Percentiles rank a stretch among this genome's conserved stretches.
Evolutionary conservation across 2,797 vertebrate genomes (phyloP).

Genomic region (Loriculus beryllinus): DNA sequence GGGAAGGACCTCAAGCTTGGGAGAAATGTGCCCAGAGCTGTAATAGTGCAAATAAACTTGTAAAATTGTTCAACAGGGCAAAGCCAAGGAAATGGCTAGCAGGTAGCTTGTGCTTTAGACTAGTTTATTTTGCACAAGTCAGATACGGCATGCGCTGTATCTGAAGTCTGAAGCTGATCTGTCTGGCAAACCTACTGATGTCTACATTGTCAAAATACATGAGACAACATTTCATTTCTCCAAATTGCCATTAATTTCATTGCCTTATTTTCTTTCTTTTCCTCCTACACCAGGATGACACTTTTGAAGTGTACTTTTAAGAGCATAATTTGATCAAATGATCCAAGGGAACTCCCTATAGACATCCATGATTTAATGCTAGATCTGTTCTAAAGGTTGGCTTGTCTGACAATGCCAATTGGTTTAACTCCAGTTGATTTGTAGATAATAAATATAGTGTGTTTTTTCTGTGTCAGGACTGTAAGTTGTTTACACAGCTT

Average conservation of each 20-base stretch:
- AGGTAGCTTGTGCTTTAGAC: not conserved
- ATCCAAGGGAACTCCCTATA: conserved; percentile 56
- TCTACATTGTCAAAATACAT: conserved; percentile 67
- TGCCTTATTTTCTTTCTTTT: conserved; percentile 66
- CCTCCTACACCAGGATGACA: conserved; percentile 64
- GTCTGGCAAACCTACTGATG: conserved; percentile 70
- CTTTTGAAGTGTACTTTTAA: conserved; percentile 68
- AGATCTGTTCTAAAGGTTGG: conserved; percentile 25
- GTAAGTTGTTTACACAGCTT: not conserved
- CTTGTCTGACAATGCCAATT: not conserved
- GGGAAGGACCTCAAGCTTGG: not conserved
- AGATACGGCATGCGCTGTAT: not conserved
- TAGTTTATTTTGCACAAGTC: not conserved
- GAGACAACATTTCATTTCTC: conserved; percentile 69
- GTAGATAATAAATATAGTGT: not conserved
- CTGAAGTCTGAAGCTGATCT: conserved; percentile 36
- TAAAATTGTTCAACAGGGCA: not conserved
- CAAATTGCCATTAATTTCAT: conserved; percentile 69
- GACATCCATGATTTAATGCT: conserved; percentile 42
- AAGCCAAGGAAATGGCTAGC: not conserved
- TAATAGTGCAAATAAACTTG: not conserved
- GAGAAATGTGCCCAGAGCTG: not conserved
- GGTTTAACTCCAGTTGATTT: conserved; percentile 35
- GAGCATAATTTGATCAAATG: conserved; percentile 66
- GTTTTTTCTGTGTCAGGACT: not conserved